Base-by-base conservation (phyloP, 2,888 invertebrate species). In the Troides helena region DNA sequence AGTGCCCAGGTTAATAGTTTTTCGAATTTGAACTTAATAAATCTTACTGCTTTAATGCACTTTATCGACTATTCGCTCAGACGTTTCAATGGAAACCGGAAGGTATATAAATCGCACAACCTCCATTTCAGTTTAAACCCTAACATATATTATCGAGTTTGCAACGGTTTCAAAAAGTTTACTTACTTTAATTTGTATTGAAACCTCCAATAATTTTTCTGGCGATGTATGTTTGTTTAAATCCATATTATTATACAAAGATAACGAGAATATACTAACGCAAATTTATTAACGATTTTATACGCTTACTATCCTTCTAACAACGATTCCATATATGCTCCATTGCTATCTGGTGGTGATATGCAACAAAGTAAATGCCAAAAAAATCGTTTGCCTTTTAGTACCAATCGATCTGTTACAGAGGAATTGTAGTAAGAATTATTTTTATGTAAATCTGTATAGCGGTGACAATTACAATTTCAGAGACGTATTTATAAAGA, bases 61-160 rank as follows among this genome's bases (percentile, higher is more conserved):
- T 61, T 61, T 36, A 61, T 61, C 61, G 61, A 39, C 39, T 36
- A 18, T 14, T 5, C 50, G 18, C 61, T 2, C n/a, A 43, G 61
- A 59, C 59, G 25, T 39, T 61, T 61, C 61, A 61, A 61, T 36
- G 61, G 61, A 61, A 36, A 60, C 21, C 30, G 60, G 30, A 60
- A 57, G 57, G 57, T 57, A 23, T n/a, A 61, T 61, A 61, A 61
- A 61, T 61, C 21, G 61, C 61, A 43, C 18, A n/a, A 2, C 14
- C 30, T 8, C 39, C n/a, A 61, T 61, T 36, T 50, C 14, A 50
- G 14, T 50, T 50, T 50, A 50, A 50, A 50, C 18, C 50, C 12
- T 50, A 50, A 30, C 30, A 10, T 60, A 14, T 25, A 12, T 25
- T 60, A 30, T 60, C 60, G 30, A 60, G 60, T 30, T 18, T 50